Base-by-base conservation (phyloP, 2,888 invertebrate species). In the Heliconius charithonia region DNA sequence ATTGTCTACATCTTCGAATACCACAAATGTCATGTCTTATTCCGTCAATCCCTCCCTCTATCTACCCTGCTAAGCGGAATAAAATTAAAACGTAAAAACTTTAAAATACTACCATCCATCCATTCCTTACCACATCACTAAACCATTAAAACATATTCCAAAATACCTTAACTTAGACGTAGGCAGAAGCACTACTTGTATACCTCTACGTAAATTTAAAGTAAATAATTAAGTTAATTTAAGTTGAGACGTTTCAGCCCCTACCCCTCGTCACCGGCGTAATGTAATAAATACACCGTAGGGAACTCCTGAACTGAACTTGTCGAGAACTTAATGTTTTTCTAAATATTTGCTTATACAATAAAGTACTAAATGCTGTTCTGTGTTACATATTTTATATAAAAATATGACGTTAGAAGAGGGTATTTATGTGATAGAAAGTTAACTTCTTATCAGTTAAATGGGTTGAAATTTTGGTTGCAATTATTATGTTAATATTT, bases 171-270 rank as follows among this genome's bases (percentile, higher is more conserved):
- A 69, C 16, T 25, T 67, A 41, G n/a, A 41, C 67, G 37, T 67
- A 67, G 22, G 19, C 27, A 65, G 65, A 29, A 63, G 62, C 25
- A 63, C 62, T 63, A 51, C 19, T 62, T 62, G 12, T 62, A 62
- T n/a, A 12, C 12, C 12, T 25, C 6, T 22, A 67, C 12, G 13
- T 69, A 69, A n/a, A 69, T 69, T 69, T 69, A 25, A 69, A 45
- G 69, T 45, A 69, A 69, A 69, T 69, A 69, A 69, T 69, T 45
- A 69, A 69, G 69, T 41, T 69, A 45, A 25, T 41, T 69, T 27
- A 45, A 69, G 69, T 69, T 69, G 69, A 45, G 69, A 69, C 16
- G 41, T 69, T 45, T 25, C 37, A 37, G 37, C 13, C 67, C 25
- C 37, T 41, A 25, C 69, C 69, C 41, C 69, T 69, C 45, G 69